Base-by-base conservation (phyloP, 2,888 invertebrate species). In the Germaria angustata region DNA sequence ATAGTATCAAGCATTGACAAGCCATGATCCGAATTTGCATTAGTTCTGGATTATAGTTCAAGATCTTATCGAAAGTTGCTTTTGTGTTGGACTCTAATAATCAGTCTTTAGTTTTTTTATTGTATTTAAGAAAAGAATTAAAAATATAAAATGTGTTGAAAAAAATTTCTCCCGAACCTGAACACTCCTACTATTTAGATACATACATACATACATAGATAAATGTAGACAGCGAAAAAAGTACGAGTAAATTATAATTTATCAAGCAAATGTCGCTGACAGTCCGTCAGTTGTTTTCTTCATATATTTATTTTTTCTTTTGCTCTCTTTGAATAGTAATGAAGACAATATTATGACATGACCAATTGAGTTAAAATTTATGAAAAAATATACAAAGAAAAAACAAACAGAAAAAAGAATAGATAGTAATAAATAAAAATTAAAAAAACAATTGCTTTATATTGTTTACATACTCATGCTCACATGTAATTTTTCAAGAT, bases 361-460 rank as follows among this genome's bases (percentile, higher is more conserved):
- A 65, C 46, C 78, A 71, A 78, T 71, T 71, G 63, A 71, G 39
- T 78, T 63, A 39, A 78, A 65, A 57, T 46, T 77, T 69, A 59
- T 66, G 13, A 41, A 53, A 49, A 53, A 17, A 20, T 17, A 8
- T 7, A 39, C 2, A 28, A 59, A 53, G 32, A n/a, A 32, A 63
- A 53, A 17, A 22, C 6, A 59, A 22, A 49, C 8, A 39, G 11
- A 55, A 39, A 57, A 9, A 41, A 53, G 39, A 57, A 39, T 1
- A 28, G 8, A 28, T 17, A 22, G 5, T 13, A 53, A 17, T 22
- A 15, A 0, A 20, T 2, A 2, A 66, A 66, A 36, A n/a, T 24
- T 9, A 24, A 34, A 53, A 68, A 8, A 39, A 49, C 17, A 53
- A n/a, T 22, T 20, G 20, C 22, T 20, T 17, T 28, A 36, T 28